Evolutionary conservation across 2,113 vertebrate species (phyloP).

Genomic region (Brachypodius melanocephalos): DNA sequence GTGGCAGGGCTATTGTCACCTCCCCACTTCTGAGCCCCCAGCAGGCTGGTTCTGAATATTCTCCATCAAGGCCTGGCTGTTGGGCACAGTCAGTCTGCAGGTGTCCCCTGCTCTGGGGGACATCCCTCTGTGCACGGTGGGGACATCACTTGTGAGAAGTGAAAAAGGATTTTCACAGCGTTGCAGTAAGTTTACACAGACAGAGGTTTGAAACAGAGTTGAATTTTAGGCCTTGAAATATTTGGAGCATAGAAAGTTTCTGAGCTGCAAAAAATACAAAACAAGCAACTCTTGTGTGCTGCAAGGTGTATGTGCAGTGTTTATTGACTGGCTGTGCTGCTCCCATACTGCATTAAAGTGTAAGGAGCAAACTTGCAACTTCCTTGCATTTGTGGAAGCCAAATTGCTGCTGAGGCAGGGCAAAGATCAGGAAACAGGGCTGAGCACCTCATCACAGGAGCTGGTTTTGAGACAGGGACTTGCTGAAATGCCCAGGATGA

Average conservation of each 20-base stretch:
- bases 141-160: background rate
- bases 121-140: fast-evolving
- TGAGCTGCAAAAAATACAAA: too few species aligned
- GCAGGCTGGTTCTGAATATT: background rate
- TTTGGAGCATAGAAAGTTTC: too few species aligned
- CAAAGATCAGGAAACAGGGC: background rate
- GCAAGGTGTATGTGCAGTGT: too few species aligned
- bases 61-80: background rate
- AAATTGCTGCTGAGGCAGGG: background rate
- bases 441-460: fast-evolving
- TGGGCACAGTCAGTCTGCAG: background rate
- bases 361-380: background rate
- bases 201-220: too few species aligned
- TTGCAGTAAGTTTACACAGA: too few species aligned
- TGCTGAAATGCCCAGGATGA: background rate
- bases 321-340: background rate
- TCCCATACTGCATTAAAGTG: background rate
- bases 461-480: background rate
- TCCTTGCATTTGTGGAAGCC: background rate
- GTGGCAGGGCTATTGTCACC: background rate
- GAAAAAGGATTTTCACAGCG: too few species aligned
- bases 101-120: background rate
- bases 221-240: too few species aligned
- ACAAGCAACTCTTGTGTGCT: too few species aligned
- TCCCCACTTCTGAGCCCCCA: background rate